A percentile compares a stretch with the other conserved stretches of the same genome.
phyloP scores from a whole-genome alignment of 1,140 invertebrate species.

The Lepidurus arcticus region DNA sequence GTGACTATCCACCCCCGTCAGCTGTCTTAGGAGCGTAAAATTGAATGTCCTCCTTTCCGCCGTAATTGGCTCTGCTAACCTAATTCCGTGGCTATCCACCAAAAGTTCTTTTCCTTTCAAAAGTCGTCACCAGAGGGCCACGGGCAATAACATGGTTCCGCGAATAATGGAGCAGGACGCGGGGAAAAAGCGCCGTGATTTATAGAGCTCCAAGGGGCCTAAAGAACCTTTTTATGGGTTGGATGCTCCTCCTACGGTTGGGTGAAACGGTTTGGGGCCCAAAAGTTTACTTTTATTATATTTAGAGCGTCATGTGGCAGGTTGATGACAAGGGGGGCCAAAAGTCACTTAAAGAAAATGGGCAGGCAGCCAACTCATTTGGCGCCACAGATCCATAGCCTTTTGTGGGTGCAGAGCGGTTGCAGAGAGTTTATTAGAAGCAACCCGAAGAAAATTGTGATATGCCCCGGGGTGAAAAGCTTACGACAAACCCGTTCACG shows the following conservation, averaged over 20 bases:
- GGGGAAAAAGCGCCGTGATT: not conserved
- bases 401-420: not conserved
- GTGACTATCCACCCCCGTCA: not conserved
- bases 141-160: no score
- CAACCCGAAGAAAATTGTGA: not conserved
- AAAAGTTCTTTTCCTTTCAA: no score
- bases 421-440: not conserved
- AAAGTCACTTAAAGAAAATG: constrained; percentile 5
- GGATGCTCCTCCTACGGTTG: not conserved
- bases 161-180: no score
- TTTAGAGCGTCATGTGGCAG: not conserved
- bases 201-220: not conserved
- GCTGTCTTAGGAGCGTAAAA: not conserved
- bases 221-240: not conserved
- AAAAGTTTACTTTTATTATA: no score
- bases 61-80: not conserved
- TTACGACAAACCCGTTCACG: no score
- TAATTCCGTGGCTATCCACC: not conserved
- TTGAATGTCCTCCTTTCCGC: not conserved
- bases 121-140: no score
- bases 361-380: not conserved
- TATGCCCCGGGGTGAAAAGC: no score
- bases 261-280: not conserved
- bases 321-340: constrained; percentile 3
- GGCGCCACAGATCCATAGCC: not conserved